Percentiles rank a stretch among this genome's conserved stretches.
phyloP scores from a whole-genome alignment of 2,113 vertebrate species.

The Trichechus manatus region DNA sequence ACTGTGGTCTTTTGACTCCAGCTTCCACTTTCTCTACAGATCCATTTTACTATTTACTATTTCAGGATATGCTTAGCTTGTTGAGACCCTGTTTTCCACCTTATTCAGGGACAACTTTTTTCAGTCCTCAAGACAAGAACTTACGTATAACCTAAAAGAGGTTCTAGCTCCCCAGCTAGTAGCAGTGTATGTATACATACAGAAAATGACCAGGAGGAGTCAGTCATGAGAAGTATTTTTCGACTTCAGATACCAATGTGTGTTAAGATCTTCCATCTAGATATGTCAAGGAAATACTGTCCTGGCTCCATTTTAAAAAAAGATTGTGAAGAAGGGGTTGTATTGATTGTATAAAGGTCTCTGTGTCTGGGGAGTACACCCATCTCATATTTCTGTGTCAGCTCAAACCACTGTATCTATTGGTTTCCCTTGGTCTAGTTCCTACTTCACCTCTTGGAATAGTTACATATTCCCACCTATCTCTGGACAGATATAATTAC shows the following conservation, averaged over 20 bases:
- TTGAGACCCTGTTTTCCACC: background rate
- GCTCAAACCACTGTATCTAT: background rate
- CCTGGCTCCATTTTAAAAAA: background rate
- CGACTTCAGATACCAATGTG: background rate
- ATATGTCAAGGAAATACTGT: background rate
- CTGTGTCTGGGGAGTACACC: background rate
- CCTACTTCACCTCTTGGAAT: background rate
- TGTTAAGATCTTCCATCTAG: no score
- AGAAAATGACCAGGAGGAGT: background rate
- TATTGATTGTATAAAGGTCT: background rate
- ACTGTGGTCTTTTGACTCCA: background rate
- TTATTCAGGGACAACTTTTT: background rate
- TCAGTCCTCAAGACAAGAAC: background rate
- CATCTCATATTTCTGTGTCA: background rate
- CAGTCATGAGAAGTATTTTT: background rate
- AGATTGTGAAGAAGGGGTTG: background rate
- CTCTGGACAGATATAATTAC: background rate
- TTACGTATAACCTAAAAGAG: background rate
- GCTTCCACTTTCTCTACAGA: background rate
- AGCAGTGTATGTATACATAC: background rate
- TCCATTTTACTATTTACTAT: background rate
- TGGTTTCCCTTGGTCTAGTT: background rate
- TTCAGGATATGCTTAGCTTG: background rate
- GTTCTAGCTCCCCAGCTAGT: background rate
- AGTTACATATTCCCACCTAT: background rate